Percentiles rank a stretch among this genome's conserved stretches.
phyloP scores from a whole-genome alignment of 2,888 invertebrate genomes.

The Asteroscopus sphinx region DNA sequence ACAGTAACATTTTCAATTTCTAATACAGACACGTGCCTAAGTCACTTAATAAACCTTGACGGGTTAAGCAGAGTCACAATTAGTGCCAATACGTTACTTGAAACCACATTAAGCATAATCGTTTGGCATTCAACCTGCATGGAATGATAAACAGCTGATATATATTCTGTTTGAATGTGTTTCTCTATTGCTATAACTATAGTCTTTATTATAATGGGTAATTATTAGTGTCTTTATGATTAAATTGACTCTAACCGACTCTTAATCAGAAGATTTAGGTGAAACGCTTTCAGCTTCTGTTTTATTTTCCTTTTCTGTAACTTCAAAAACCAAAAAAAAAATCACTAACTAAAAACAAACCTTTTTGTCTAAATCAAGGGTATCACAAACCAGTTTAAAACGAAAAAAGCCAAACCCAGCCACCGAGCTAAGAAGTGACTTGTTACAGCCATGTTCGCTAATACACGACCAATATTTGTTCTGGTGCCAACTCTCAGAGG shows the following conservation, averaged over 20 bases:
- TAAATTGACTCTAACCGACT: neutral
- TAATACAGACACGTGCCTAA: neutral
- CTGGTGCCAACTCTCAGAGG: slow-evolving; percentile 70
- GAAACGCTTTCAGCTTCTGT: neutral
- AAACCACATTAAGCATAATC: slow-evolving; percentile 42
- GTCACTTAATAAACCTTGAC: slow-evolving; percentile 24
- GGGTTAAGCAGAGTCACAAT: slow-evolving; percentile 39
- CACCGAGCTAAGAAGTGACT: slow-evolving; percentile 71
- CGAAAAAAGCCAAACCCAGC: slow-evolving; percentile 58
- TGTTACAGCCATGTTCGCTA: slow-evolving; percentile 76
- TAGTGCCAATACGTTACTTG: slow-evolving; percentile 44
- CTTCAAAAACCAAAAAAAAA: slow-evolving; percentile 15
- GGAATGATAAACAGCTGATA: slow-evolving; percentile 37
- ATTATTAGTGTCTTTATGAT: no score
- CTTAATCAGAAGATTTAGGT: no score
- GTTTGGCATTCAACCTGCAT: slow-evolving; percentile 47
- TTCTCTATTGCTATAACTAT: slow-evolving; percentile 1
- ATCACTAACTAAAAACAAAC: slow-evolving; percentile 19
- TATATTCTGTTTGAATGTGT: slow-evolving; percentile 10
- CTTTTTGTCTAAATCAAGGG: slow-evolving; percentile 47
- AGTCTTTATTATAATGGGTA: no score
- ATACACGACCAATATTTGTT: slow-evolving; percentile 85
- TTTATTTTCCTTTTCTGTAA: neutral
- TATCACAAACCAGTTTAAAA: slow-evolving; percentile 53
- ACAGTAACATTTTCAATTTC: neutral